phyloP scores from a whole-genome alignment of 2,888 invertebrate genomes.

The Fissipunctia ypsillon region DNA sequence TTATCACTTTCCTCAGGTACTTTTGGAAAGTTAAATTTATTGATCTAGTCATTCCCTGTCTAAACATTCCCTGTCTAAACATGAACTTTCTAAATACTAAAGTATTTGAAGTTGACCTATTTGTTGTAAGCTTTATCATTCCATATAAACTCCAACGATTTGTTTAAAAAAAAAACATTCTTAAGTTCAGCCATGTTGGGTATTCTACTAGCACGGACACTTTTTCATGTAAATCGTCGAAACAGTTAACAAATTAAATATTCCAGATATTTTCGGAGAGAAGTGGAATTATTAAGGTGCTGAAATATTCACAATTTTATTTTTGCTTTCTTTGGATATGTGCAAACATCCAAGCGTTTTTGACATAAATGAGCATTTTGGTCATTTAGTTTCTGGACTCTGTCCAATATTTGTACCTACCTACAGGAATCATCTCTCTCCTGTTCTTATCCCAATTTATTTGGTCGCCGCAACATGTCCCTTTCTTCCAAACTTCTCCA shows the following conservation, averaged over 20 bases:
- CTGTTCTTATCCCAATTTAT: too few relatives aligned
- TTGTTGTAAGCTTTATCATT: slow-evolving; percentile 1
- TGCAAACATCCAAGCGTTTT: not conserved
- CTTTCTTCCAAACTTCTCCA: too few relatives aligned
- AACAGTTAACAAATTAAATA: slow-evolving; percentile 40
- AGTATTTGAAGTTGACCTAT: not conserved
- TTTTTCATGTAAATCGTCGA: slow-evolving; percentile 41
- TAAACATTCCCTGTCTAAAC: too few relatives aligned
- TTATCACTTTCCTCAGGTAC: not conserved
- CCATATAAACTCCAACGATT: slow-evolving; percentile 8
- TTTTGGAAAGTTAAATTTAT: not conserved
- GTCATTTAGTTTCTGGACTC: not conserved
- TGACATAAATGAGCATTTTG: too few relatives aligned
- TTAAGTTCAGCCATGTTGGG: slow-evolving; percentile 36
- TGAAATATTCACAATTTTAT: not conserved
- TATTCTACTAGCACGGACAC: slow-evolving; percentile 31
- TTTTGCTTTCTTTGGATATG: not conserved
- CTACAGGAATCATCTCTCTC: too few relatives aligned
- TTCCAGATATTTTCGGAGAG: slow-evolving; percentile 9
- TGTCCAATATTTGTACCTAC: too few relatives aligned
- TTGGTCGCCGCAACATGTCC: too few relatives aligned
- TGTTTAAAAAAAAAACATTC: slow-evolving; percentile 28
- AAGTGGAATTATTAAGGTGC: slow-evolving; percentile 14
- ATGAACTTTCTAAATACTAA: not conserved
- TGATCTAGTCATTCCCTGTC: not conserved